Evolutionary conservation across 2,888 invertebrate species (phyloP), one percentile per base, ranked within the genome.

Genomic region (Meiosimyza platycephala): DNA sequence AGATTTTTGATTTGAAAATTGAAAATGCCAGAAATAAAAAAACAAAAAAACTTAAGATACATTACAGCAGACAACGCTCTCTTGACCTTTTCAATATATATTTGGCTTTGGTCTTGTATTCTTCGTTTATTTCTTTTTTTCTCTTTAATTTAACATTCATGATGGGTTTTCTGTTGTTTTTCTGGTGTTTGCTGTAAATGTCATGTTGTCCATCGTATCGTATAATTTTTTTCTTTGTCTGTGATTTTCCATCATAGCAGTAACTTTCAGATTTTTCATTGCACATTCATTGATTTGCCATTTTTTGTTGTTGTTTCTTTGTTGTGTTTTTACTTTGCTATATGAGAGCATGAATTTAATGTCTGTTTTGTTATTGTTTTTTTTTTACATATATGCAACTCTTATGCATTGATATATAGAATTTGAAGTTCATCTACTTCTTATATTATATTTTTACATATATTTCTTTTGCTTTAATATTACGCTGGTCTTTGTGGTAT

Each of bases 221-320:
- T 28, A 3, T 28, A 0, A 3, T 3, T 28, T 28, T 40, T 40
- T 6, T 40, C 9, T 40, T 40, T 40, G 6, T 40, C 9, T 40
- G 3, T 12, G 5, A 28, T 55, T 67, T 67, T 11, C 15, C 15
- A 16, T 12, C 55, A 54, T 55, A 57, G 57, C 40, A 40, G 40
- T 2, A 40, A 67, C 57, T 18, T 55, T 55, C 67, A 40, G 57
- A 18, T 54, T 54, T 54, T 16, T 57, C 40, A 22, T 15, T 22
- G 65, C 13, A 68, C 62, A 57, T 72, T 66, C 15, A 63, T 73
- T 66, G 51, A 54, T 62, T 69, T 47, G 13, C 64, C 7, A 11
- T 59, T 65, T 63, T 72, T 15, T 75, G 28, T 69, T 59, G 22
- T 28, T 60, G 16, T 57, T 16, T 47, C 50, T 18, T 55, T 50